Evolutionary conservation across 2,888 invertebrate species (phyloP).

Genomic region (Pogonocherus hispidulus): DNA sequence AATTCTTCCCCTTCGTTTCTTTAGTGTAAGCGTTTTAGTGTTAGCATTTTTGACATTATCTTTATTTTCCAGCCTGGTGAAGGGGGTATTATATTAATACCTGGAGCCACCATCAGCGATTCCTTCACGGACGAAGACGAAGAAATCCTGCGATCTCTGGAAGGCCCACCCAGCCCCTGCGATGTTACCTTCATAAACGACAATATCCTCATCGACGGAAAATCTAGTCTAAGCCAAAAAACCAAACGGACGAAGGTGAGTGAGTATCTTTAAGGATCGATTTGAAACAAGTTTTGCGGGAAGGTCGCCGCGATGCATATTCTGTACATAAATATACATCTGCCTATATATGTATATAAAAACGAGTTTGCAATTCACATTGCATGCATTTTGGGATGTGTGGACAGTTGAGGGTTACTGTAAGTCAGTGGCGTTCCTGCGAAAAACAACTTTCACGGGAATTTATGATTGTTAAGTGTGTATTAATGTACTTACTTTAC

Average conservation of each 20-base stretch:
- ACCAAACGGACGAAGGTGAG: slow-evolving; percentile 56
- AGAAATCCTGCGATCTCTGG: slow-evolving; percentile 70
- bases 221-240: slow-evolving; percentile 80
- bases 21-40: too few species aligned
- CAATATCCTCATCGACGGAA: slow-evolving; percentile 91
- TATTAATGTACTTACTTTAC: too few species aligned
- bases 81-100: slow-evolving; percentile 74
- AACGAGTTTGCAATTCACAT: neutral
- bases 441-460: too few species aligned
- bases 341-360: neutral
- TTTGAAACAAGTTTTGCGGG: neutral
- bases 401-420: neutral
- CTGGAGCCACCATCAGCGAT: slow-evolving; percentile 73
- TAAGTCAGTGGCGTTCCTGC: neutral
- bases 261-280: too few species aligned
- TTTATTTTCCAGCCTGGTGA: slow-evolving; percentile 74
- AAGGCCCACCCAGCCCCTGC: slow-evolving; percentile 84
- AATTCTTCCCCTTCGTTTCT: too few species aligned
- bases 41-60: too few species aligned
- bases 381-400: neutral
- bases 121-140: slow-evolving; percentile 76
- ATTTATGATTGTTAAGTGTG: too few species aligned
- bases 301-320: neutral
- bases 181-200: slow-evolving; percentile 88
- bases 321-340: too few species aligned